These are phyloP conservation scores for Babyrousa celebensis DNA, from an alignment of 2,797 vertebrate genomes.

Conservation along the genomic window DNA sequence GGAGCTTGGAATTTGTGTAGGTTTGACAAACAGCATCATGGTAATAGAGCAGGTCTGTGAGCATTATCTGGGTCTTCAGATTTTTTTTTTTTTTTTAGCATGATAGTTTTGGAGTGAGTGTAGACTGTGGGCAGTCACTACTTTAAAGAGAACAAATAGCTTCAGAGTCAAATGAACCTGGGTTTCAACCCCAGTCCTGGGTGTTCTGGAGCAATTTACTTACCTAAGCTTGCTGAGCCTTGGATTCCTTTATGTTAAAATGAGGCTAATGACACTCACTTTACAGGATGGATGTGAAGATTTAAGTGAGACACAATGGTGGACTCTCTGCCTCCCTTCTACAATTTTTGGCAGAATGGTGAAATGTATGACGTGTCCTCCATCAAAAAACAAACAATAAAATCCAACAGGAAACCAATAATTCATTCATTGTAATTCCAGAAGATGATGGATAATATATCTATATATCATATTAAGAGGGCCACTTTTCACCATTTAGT, in stretches of 20 bases:
- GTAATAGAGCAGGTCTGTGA: background rate
- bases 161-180: background rate
- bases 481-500: background rate
- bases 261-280: background rate
- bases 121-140: background rate
- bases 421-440: background rate
- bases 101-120: background rate
- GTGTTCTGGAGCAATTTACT: constrained; percentile 5
- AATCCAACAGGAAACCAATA: constrained; percentile 8
- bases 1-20: background rate
- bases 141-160: background rate
- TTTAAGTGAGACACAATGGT: background rate
- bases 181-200: background rate
- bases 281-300: background rate
- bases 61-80: background rate
- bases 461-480: background rate
- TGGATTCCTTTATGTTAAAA: background rate
- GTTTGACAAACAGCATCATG: background rate
- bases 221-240: background rate
- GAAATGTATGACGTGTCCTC: constrained; percentile 12
- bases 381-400: constrained; percentile 28
- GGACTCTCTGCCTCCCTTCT: background rate
- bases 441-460: background rate
- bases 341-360: background rate
- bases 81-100: background rate